phyloP scores from a whole-genome alignment of 2,888 invertebrate species.

The Aradus depressus region DNA sequence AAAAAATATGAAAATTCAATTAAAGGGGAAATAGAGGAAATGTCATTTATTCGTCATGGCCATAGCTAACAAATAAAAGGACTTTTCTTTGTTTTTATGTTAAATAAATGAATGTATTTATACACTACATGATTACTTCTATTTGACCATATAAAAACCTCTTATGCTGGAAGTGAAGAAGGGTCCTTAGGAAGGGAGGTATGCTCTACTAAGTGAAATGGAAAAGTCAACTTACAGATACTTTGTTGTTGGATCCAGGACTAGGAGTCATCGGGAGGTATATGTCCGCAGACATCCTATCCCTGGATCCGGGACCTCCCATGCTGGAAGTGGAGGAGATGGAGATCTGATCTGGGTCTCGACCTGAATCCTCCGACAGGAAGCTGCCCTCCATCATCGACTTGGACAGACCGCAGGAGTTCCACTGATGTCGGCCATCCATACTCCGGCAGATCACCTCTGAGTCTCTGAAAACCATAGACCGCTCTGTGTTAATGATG shows the following conservation, averaged over 20 bases:
- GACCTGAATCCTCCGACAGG: conserved; percentile 42
- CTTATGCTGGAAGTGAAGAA: too few relatives aligned
- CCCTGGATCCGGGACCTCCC: conserved; percentile 39
- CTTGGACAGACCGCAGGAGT: conserved; percentile 36
- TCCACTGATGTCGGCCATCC: conserved; percentile 25
- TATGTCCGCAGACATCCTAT: conserved; percentile 34
- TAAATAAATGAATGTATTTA: too few relatives aligned
- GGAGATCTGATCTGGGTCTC: conserved; percentile 51
- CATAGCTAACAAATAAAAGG: too few relatives aligned
- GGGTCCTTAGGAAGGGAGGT: too few relatives aligned
- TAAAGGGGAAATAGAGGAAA: too few relatives aligned
- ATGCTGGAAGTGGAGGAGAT: conserved; percentile 49
- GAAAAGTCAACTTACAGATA: conserved; percentile 54
- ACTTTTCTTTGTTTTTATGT: too few relatives aligned
- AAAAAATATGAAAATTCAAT: too few relatives aligned
- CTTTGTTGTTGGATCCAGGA: conserved; percentile 49
- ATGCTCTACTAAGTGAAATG: too few relatives aligned
- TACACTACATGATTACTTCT: too few relatives aligned
- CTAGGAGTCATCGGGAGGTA: conserved; percentile 49
- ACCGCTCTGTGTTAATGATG: neutral
- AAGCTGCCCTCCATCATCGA: conserved; percentile 46
- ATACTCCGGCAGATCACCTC: conserved; percentile 23
- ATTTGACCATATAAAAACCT: too few relatives aligned
- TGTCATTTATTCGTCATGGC: too few relatives aligned
- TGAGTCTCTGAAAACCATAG: conserved; percentile 18